Evolutionary conservation across 2,888 invertebrate species (phyloP), one percentile per base, ranked within the genome.

Genomic region (Drosophila rubida): DNA sequence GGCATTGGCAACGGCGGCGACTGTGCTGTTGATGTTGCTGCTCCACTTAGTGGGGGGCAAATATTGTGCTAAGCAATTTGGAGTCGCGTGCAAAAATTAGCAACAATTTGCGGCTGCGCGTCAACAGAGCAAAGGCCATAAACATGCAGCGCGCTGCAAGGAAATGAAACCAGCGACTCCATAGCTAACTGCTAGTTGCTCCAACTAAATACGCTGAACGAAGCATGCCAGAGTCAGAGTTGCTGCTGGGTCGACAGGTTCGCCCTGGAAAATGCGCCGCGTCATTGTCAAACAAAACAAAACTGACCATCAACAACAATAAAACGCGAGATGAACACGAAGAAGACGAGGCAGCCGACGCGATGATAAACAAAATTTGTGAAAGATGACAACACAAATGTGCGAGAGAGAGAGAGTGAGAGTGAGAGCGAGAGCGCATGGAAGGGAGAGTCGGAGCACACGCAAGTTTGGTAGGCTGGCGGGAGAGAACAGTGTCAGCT

Each of bases 281-380:
- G 80, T 82, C 81, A 82, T 79, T 46, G 53, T 45, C 83, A 83
- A 77, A 85, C 72, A 79, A 71, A 86, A 88, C 70, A 58, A 83
- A 88, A 75, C 81, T 81, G 88, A 85, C 86, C 83, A 81, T 73
- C 53, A 74, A 57, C 83, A 86, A 85, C 58, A 78, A 63, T 46
- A 69, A 54, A 42, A 58, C 32, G 44, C 32, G 37, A 23, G 6
- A 23, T 6, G 23, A 23, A 4, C 23, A 25, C 5, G 25, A 25
- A 2, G 25, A 35, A 45, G 23, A 59, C 49, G n/a, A 44, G n/a
- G 35, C 42, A 32, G 22, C 35, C 22, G 50, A 41, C 6, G 57
- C 49, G 42, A 76, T 67, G 73, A 83, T 76, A 45, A 84, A 74
- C 68, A 68, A 78, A 66, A 80, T 63, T 61, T 83, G 49, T 37